These are phyloP conservation scores for Todus mexicanus DNA, from an alignment of 2,797 vertebrate species.

Conservation along the genomic window DNA sequence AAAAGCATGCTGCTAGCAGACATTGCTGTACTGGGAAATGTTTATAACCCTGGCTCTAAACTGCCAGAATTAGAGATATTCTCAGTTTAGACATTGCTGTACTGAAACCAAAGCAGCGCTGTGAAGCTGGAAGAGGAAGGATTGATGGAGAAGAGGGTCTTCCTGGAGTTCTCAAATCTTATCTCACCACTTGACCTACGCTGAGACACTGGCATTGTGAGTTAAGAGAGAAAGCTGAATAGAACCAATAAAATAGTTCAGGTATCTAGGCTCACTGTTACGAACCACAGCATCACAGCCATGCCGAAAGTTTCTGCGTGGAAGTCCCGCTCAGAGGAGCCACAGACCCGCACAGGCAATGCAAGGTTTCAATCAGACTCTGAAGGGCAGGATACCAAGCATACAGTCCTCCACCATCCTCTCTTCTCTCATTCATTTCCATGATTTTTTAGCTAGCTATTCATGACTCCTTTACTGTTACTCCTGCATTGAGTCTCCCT, in stretches of 20 bases:
- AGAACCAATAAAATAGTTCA: neutral
- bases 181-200: neutral
- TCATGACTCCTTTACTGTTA: neutral
- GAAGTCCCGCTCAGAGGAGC: neutral
- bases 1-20: neutral
- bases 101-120: neutral
- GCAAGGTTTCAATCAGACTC: neutral
- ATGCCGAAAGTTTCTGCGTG: neutral
- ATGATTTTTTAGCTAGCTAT: neutral
- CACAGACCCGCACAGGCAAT: accelerated
- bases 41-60: neutral
- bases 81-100: neutral
- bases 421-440: neutral
- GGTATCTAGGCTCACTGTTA: neutral
- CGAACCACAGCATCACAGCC: neutral
- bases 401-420: neutral
- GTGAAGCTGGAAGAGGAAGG: neutral
- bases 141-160: neutral
- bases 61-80: neutral
- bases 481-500: neutral
- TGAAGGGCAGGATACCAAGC: neutral
- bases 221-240: neutral
- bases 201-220: neutral
- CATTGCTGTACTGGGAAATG: neutral
- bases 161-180: neutral